These are phyloP conservation scores for Seriola quinqueradiata DNA, from an alignment of 2,113 vertebrate genomes.

Conservation along the genomic window DNA sequence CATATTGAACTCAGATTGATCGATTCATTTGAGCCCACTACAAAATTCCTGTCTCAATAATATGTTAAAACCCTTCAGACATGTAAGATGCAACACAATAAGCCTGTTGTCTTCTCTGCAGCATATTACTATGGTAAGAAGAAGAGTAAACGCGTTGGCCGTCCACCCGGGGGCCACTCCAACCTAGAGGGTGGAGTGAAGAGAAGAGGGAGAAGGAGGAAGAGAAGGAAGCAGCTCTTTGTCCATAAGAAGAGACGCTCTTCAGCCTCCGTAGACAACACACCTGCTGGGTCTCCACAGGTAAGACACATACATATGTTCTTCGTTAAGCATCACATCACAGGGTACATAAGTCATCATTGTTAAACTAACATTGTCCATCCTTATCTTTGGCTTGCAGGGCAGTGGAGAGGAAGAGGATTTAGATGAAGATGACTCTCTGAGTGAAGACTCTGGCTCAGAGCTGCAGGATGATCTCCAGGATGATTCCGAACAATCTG, in stretches of 20 bases:
- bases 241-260: conserved; percentile 97
- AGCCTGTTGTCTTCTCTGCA: conserved; percentile 68
- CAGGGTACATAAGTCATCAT: background rate
- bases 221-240: conserved; percentile 96
- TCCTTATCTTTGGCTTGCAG: conserved; percentile 74
- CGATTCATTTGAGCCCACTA: background rate
- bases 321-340: background rate
- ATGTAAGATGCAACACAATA: background rate
- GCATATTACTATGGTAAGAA: conserved; percentile 97
- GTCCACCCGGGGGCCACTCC: conserved; percentile 93
- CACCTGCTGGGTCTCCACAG: conserved; percentile 94
- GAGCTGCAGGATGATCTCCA: conserved; percentile 93
- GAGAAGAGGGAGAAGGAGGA: conserved; percentile 93
- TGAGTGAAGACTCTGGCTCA: conserved; percentile 93
- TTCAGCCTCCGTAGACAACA: conserved; percentile 94
- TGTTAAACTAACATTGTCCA: background rate
- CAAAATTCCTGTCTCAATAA: background rate
- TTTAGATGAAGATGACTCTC: conserved; percentile 94
- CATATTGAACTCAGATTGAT: background rate
- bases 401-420: conserved; percentile 95
- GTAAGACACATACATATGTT: conserved; percentile 74
- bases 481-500: conserved; percentile 93
- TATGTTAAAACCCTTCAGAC: background rate
- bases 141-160: conserved; percentile 93
- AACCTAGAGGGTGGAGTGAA: conserved; percentile 94